These are phyloP conservation scores for Esperia sulphurella DNA, from an alignment of 2,888 invertebrate species.

Conservation along the genomic window DNA sequence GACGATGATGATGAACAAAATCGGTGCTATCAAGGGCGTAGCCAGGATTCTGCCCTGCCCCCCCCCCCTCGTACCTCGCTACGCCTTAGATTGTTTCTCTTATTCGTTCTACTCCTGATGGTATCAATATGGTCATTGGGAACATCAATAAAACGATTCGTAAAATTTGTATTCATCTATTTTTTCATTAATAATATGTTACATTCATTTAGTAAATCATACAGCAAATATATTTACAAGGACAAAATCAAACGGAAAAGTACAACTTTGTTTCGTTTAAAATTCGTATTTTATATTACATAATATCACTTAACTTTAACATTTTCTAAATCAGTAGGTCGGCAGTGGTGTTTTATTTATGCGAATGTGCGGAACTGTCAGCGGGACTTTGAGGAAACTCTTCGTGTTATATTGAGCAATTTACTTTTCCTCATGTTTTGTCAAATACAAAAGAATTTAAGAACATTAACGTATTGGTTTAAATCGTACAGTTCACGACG, in stretches of 20 bases:
- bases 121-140: no score
- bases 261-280: constrained; percentile 69
- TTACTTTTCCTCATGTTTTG: constrained; percentile 1
- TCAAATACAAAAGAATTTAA: no score
- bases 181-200: constrained; percentile 78
- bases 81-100: no score
- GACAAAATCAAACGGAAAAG: constrained; percentile 73
- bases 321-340: constrained; percentile 62
- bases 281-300: constrained; percentile 79
- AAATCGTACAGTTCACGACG: no score
- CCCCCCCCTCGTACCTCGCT: no score
- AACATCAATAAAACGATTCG: constrained; percentile 48
- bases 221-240: constrained; percentile 79
- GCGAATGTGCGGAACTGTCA: constrained; percentile 54
- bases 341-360: constrained; percentile 47
- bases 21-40: no score
- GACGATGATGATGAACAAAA: no score
- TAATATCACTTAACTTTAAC: constrained; percentile 74
- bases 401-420: constrained; percentile 6
- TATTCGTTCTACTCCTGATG: no score
- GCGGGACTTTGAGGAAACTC: not conserved
- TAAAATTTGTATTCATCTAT: constrained; percentile 76
- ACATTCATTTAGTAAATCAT: constrained; percentile 78
- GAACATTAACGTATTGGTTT: no score
- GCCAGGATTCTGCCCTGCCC: no score